phyloP scores from a whole-genome alignment of 1,140 invertebrate genomes.

The Diachasmimorpha longicaudata region DNA sequence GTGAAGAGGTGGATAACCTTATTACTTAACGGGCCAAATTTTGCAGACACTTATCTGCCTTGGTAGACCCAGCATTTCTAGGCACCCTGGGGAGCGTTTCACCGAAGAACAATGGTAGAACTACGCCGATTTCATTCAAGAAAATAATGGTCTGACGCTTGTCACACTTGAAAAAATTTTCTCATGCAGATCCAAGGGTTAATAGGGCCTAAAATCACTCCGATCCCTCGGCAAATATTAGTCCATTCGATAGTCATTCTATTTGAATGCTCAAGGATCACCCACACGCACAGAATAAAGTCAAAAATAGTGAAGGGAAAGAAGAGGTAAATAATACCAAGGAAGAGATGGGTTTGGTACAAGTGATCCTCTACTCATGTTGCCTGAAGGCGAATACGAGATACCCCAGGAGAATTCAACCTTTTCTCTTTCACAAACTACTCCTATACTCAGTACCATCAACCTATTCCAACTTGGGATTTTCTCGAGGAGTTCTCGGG shows the following conservation, averaged over 20 bases:
- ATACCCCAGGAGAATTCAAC: not conserved
- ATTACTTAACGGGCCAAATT: not conserved
- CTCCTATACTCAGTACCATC: not conserved
- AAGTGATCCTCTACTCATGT: conserved; percentile 13
- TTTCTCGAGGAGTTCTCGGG: not conserved
- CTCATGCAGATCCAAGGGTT: not conserved
- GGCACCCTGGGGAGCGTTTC: not conserved
- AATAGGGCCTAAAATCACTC: not conserved
- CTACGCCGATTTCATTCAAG: no score
- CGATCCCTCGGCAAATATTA: conserved; percentile 21
- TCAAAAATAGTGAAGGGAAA: not conserved
- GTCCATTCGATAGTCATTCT: conserved; percentile 2
- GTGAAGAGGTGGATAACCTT: not conserved
- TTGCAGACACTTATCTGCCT: not conserved
- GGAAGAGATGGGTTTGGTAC: not conserved
- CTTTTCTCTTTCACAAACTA: conserved; percentile 11
- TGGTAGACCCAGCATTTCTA: not conserved
- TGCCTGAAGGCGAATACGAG: conserved; percentile 9
- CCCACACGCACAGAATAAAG: not conserved
- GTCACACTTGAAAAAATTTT: not conserved
- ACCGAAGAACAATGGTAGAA: no score
- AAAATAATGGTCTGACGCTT: no score
- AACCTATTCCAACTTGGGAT: not conserved
- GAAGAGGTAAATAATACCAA: not conserved
- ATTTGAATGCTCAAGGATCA: not conserved